These are phyloP conservation scores for Guaruba guarouba DNA, from an alignment of 2,113 vertebrate genomes.

Conservation along the genomic window DNA sequence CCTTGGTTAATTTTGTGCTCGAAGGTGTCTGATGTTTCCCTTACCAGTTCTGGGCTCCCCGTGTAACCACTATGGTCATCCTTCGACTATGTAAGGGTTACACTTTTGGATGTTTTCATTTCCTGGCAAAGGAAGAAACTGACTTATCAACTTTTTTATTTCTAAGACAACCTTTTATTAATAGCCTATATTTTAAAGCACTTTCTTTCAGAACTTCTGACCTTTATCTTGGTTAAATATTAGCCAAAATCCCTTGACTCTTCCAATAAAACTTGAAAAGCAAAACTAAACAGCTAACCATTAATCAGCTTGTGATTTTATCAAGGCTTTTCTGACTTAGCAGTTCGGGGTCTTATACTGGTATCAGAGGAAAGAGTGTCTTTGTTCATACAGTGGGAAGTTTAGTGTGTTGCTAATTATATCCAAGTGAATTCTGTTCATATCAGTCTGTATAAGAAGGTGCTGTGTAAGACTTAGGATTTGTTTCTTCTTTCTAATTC, in stretches of 20 bases:
- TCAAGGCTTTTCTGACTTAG: not conserved
- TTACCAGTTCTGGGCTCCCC: not conserved
- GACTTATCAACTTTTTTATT: not conserved
- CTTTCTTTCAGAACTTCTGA: not conserved
- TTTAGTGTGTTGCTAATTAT: not conserved
- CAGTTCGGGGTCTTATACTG: not conserved
- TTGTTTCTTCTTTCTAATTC: not conserved
- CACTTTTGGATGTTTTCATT: not conserved
- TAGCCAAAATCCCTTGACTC: not conserved
- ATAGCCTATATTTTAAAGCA: not conserved
- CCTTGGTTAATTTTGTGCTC: not conserved
- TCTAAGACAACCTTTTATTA: not conserved
- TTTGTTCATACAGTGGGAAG: not conserved
- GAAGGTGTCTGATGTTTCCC: not conserved
- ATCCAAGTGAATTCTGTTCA: not conserved
- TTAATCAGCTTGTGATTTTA: conserved; percentile 19
- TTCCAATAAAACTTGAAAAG: conserved; percentile 30
- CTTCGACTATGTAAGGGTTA: not conserved
- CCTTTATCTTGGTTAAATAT: conserved; percentile 6
- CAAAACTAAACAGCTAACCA: not conserved
- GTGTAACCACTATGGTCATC: fast-evolving
- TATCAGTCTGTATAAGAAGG: not conserved
- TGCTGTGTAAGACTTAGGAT: not conserved
- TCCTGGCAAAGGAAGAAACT: not conserved
- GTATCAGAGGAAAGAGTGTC: not conserved